phyloP scores from a whole-genome alignment of 2,797 vertebrate genomes.

The Ptychadena robeensis region DNA sequence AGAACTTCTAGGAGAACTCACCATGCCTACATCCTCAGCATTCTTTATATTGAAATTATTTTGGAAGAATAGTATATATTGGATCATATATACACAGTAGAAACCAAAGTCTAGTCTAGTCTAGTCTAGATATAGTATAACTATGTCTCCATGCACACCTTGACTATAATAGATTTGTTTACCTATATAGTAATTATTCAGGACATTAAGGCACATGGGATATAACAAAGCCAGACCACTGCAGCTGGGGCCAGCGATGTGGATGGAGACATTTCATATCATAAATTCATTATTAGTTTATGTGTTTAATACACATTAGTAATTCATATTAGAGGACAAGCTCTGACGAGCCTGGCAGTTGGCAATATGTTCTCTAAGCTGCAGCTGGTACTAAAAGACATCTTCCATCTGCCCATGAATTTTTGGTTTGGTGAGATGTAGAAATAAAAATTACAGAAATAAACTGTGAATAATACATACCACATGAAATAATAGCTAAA shows the following conservation, averaged over 20 bases:
- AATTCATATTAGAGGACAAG: conserved; percentile 48
- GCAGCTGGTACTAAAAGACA: conserved; percentile 38
- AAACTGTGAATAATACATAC: not conserved
- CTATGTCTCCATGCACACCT: too few species aligned
- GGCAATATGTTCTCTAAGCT: conserved; percentile 48
- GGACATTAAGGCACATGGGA: not conserved
- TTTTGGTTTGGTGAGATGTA: conserved; percentile 21
- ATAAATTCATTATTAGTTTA: conserved; percentile 35
- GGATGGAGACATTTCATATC: conserved; percentile 9
- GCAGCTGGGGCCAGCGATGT: not conserved
- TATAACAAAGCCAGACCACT: not conserved
- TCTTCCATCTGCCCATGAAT: conserved; percentile 42
- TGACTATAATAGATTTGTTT: not conserved
- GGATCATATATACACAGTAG: not conserved
- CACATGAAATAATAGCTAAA: not conserved
- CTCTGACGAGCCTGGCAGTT: conserved; percentile 42
- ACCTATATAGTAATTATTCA: not conserved
- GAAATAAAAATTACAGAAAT: conserved; percentile 14
- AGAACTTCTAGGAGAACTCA: too few species aligned
- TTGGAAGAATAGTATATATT: not conserved
- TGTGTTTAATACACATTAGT: conserved; percentile 45
- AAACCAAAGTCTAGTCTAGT: not conserved
- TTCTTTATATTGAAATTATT: too few species aligned
- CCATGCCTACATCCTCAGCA: too few species aligned
- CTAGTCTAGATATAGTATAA: too few species aligned